A percentile compares a stretch with the other conserved stretches of the same genome.
Evolutionary conservation across 2,797 vertebrate genomes (phyloP).

Genomic region (Sibirionetta formosa): DNA sequence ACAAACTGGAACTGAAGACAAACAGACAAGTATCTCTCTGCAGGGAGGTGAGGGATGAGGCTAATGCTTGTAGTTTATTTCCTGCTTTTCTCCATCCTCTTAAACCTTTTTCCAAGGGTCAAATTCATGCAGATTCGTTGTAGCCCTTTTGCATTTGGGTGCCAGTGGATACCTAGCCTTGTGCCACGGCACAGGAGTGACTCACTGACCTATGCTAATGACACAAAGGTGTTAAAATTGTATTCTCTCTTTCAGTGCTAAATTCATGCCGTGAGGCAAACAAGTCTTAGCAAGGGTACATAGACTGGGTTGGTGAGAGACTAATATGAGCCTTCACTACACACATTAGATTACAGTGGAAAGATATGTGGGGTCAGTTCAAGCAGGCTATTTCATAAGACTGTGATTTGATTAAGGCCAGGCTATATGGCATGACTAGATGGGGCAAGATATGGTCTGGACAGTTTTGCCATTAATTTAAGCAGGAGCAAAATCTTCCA

Average conservation of each 20-base stretch:
- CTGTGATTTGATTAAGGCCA: neutral
- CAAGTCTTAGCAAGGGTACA: neutral
- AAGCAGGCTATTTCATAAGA: neutral
- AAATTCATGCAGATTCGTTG: rapidly evolving
- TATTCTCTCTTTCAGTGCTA: neutral
- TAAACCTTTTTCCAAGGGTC: neutral
- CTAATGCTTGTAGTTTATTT: neutral
- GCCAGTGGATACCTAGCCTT: neutral
- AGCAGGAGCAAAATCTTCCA: neutral
- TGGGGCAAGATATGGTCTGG: neutral
- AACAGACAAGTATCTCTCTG: neutral
- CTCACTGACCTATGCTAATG: rapidly evolving
- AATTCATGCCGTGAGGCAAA: neutral
- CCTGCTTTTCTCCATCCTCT: neutral
- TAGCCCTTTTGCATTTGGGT: neutral
- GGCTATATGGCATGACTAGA: neutral
- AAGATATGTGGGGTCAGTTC: conserved; percentile 3
- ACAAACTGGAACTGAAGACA: neutral
- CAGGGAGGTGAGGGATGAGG: neutral
- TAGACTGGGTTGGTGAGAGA: neutral
- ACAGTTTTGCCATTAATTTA: conserved; percentile 41
- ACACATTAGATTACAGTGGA: neutral
- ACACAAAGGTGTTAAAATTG: neutral
- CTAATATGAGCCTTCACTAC: neutral
- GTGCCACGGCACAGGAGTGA: rapidly evolving